Evolutionary conservation across 2,888 invertebrate species (phyloP), one percentile per base, ranked within the genome.

Genomic region (Catocala sponsa): DNA sequence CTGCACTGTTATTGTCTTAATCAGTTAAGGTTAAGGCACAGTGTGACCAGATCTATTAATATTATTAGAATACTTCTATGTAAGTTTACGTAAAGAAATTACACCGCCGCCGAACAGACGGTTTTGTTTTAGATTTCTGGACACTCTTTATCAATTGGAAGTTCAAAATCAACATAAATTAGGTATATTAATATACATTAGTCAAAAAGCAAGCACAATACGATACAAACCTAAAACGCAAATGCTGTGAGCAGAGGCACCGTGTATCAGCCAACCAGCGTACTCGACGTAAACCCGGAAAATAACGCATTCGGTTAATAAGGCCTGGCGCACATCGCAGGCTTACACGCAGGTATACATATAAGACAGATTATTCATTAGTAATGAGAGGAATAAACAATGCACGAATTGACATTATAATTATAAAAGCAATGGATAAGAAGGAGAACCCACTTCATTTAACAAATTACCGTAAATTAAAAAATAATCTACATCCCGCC

Each of bases 211-310:
- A 90, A 89, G 91, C 89, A 51, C 32, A 50, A 68, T 74, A 78
- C 78, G 85, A 73, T 94, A 94, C 94, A 83, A 92, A 94, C 94
- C 94, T 94, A 94, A 92, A 93, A 91, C 85, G 86, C 80, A 91
- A 91, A 89, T 91, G 89, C 85, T 86, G 93, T 93, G 92, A 94
- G 92, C 90, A 91, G 93, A 91, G 91, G 90, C 89, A 91, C 92
- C 92, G 91, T 81, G 86, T 82, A 79, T 81, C 90, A 85, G 88
- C 88, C 88, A 85, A 79, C 82, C 89, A 84, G 91, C 90, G 80
- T 67, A 76, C 91, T 89, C 91, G 90, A 84, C 83, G 87, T 59
- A 77, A 74, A 81, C 87, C 92, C 92, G 90, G 91, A 90, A 92
- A 91, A 91, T 80, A 93, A 93, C 70, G 90, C 88, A 89, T 85